phyloP scores from a whole-genome alignment of 2,797 vertebrate species.

The Molothrus ater region DNA sequence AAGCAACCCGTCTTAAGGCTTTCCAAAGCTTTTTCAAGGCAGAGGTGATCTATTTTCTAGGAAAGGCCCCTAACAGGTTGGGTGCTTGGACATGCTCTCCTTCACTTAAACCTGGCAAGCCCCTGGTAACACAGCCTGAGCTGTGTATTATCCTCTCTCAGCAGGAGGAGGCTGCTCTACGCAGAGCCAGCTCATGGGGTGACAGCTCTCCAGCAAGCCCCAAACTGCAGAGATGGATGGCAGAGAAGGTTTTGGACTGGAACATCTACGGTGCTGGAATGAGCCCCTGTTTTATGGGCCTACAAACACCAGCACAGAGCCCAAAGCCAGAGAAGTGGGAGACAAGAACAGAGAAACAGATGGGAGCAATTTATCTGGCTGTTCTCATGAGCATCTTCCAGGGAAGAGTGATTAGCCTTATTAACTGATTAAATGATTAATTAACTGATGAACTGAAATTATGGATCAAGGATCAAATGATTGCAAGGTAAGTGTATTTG shows the following conservation, averaged over 20 bases:
- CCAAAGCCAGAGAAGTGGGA: background rate
- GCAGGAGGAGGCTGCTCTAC: background rate
- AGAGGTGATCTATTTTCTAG: background rate
- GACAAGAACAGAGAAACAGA: background rate
- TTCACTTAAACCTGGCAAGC: background rate
- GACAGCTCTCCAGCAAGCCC: background rate
- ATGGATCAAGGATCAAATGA: conserved; percentile 47
- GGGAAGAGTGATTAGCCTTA: conserved; percentile 44
- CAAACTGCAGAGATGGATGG: background rate
- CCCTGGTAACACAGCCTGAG: background rate
- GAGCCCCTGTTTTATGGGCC: background rate
- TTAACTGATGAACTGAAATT: conserved; percentile 67
- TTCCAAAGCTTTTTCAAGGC: background rate
- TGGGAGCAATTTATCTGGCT: conserved; percentile 42
- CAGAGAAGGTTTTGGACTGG: background rate
- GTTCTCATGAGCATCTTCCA: conserved; percentile 37
- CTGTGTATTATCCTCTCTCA: background rate
- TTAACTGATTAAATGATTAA: conserved; percentile 65
- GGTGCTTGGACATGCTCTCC: background rate
- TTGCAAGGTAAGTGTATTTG: conserved; percentile 45
- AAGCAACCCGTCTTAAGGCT: background rate
- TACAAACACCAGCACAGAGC: background rate
- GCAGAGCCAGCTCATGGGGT: accelerated
- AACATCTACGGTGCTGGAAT: background rate
- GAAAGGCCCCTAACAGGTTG: background rate